A percentile compares a stretch with the other conserved stretches of the same genome.
phyloP scores from a whole-genome alignment of 2,113 vertebrate genomes.

The Lontra canadensis region DNA sequence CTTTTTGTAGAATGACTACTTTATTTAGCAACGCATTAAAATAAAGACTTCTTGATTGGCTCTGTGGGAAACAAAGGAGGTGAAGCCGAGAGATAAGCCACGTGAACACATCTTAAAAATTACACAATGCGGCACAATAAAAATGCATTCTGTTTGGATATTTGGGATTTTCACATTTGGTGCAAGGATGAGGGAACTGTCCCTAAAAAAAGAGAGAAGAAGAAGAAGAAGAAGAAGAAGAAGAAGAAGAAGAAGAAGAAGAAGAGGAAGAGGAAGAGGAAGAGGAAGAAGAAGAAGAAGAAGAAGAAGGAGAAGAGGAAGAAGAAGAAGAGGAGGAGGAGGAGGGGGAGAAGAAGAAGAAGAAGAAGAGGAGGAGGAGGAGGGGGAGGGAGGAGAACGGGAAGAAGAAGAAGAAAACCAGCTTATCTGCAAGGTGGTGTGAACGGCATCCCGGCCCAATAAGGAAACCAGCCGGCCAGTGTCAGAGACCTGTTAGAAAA shows the following conservation, averaged over 20 bases:
- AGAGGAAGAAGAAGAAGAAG: no score
- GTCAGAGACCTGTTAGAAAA: rapidly evolving
- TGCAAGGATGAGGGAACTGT: background rate
- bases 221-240: no score
- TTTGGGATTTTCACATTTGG: background rate
- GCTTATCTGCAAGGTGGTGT: background rate
- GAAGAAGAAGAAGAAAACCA: no score
- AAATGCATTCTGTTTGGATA: background rate
- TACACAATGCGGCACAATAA: background rate
- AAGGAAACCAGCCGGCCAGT: rapidly evolving
- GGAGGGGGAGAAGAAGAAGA: no score
- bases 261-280: no score
- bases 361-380: no score
- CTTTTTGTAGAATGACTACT: conserved; percentile 57
- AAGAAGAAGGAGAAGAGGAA: no score
- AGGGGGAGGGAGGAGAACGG: no score
- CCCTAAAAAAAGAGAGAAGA: background rate
- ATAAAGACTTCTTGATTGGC: conserved; percentile 60
- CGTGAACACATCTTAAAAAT: background rate
- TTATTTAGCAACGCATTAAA: conserved; percentile 70
- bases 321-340: no score
- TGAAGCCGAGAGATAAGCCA: background rate
- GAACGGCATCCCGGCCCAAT: rapidly evolving
- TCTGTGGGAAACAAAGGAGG: conserved; percentile 52
- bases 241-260: no score